Evolutionary conservation across 2,888 invertebrate species (phyloP).

Genomic region (Acrobeloides nanus): DNA sequence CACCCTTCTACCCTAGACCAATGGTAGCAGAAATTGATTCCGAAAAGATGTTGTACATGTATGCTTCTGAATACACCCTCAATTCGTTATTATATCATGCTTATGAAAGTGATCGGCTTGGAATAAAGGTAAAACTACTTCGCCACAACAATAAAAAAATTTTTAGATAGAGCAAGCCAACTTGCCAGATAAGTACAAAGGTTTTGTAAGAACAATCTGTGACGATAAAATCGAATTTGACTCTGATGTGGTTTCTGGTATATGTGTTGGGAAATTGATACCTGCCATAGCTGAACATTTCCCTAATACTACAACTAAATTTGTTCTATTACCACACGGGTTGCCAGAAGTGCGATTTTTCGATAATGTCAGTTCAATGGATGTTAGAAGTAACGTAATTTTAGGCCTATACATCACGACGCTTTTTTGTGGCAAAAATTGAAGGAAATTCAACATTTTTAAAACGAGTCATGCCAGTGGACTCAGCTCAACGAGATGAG

Average conservation of each 20-base stretch:
- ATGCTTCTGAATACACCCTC: conserved; percentile 44
- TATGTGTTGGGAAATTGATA: conserved; percentile 38
- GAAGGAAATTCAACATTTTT: too few relatives aligned
- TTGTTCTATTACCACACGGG: conserved; percentile 43
- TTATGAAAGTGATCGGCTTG: conserved; percentile 41
- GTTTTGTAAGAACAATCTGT: conserved; percentile 40
- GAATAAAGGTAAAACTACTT: conserved; percentile 26
- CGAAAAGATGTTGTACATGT: conserved; percentile 42
- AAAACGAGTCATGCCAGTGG: too few relatives aligned
- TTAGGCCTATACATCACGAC: too few relatives aligned
- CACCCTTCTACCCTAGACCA: conserved; percentile 43
- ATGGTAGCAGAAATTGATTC: conserved; percentile 29
- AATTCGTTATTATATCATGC: conserved; percentile 51
- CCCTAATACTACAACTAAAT: conserved; percentile 46
- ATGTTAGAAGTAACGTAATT: conserved; percentile 30
- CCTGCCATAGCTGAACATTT: conserved; percentile 34
- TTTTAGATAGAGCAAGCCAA: conserved; percentile 30
- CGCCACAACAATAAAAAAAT: neutral
- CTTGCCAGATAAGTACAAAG: conserved; percentile 32
- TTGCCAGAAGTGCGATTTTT: conserved; percentile 44
- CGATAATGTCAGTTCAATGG: conserved; percentile 39
- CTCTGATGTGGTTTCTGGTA: neutral
- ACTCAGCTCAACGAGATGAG: too few relatives aligned
- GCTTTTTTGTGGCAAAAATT: too few relatives aligned
- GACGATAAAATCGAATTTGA: conserved; percentile 11